phyloP scores from a whole-genome alignment of 2,113 vertebrate genomes.

The Lethenteron camtschaticum region DNA sequence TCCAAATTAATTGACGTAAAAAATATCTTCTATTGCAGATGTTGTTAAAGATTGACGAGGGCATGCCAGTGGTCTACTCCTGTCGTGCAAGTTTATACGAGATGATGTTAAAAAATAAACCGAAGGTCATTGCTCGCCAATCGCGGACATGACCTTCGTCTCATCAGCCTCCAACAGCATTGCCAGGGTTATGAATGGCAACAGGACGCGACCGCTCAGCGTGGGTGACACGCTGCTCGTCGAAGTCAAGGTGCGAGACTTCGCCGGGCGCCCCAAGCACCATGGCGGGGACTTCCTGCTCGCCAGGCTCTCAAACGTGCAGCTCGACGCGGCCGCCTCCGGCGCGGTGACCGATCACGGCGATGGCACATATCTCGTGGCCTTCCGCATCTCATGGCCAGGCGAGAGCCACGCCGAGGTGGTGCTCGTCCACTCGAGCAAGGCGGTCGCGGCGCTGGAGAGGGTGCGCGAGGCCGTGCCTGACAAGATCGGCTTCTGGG shows the following conservation, averaged over 20 bases:
- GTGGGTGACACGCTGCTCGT: slow-evolving; percentile 11
- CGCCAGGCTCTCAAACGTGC: background rate
- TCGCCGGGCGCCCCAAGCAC: slow-evolving; percentile 9
- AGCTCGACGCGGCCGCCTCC: slow-evolving; percentile 2
- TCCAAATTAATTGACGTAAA: no score
- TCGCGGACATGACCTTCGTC: no score
- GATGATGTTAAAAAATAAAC: no score
- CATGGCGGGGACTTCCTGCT: slow-evolving; percentile 14
- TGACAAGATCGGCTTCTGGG: slow-evolving; percentile 13
- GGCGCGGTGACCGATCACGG: slow-evolving; percentile 10
- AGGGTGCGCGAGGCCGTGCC: slow-evolving; percentile 8
- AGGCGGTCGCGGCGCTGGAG: slow-evolving; percentile 11
- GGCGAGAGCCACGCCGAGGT: slow-evolving; percentile 11
- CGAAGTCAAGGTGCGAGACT: slow-evolving; percentile 11
- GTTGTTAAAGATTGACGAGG: no score
- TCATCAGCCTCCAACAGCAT: no score
- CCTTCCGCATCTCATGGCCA: slow-evolving; percentile 14
- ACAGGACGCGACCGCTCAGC: no score
- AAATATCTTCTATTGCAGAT: no score
- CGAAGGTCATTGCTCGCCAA: no score
- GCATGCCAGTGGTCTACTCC: no score
- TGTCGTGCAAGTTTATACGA: no score
- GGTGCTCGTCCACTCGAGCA: slow-evolving; percentile 14
- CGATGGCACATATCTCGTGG: slow-evolving; percentile 10
- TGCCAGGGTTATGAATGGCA: no score